These are phyloP conservation scores for Nemotelus pantherinus DNA, from an alignment of 2,888 invertebrate genomes.

Conservation along the genomic window DNA sequence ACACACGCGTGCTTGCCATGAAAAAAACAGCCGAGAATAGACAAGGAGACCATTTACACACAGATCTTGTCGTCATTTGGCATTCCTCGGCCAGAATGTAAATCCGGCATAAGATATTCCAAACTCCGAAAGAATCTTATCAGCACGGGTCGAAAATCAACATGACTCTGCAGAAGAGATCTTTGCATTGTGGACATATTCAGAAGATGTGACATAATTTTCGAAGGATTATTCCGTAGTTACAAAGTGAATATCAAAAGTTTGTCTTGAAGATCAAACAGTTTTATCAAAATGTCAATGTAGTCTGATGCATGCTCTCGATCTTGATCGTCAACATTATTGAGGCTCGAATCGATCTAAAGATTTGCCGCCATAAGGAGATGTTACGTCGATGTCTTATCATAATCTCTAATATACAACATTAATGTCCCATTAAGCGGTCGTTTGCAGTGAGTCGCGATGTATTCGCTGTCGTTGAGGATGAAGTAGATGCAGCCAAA, in stretches of 20 bases:
- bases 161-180: not conserved
- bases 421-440: slow-evolving; percentile 28
- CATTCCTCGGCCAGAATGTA: not conserved
- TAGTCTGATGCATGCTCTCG: not conserved
- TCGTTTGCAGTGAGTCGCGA: slow-evolving; percentile 3
- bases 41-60: too few relatives aligned
- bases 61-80: not conserved
- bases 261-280: slow-evolving; percentile 27
- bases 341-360: not conserved
- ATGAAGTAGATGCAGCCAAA: too few relatives aligned
- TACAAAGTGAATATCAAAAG: slow-evolving; percentile 37
- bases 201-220: slow-evolving; percentile 34
- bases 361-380: not conserved
- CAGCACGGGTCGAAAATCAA: not conserved
- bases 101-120: not conserved
- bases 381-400: slow-evolving; percentile 5
- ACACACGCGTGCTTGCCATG: too few relatives aligned
- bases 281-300: slow-evolving; percentile 31
- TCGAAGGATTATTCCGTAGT: slow-evolving; percentile 32
- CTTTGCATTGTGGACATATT: slow-evolving; percentile 22
- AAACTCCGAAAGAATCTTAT: not conserved
- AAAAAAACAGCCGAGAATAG: too few relatives aligned
- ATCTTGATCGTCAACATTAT: slow-evolving; percentile 16
- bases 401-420: slow-evolving; percentile 23
- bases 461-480: too few relatives aligned